Conservation (phyloP, 2,797 vertebrate genomes). For the Morelia viridis region DNA sequence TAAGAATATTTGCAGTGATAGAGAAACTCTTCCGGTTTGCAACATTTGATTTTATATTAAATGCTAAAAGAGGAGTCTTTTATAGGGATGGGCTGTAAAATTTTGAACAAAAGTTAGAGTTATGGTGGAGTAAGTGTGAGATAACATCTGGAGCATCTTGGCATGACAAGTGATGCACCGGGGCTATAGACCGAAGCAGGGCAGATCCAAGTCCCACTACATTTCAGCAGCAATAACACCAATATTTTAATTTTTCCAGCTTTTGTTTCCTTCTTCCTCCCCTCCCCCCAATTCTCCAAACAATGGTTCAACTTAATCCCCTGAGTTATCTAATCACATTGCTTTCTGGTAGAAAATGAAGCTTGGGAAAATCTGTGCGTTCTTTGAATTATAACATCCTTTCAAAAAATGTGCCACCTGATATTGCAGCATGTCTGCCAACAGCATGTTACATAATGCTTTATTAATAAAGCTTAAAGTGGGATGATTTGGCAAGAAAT, state of each 20-base stretch:
- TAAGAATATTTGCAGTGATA: not conserved
- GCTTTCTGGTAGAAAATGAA: not conserved
- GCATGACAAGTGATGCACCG: no score
- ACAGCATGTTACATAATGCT: conserved; percentile 22
- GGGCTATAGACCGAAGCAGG: not conserved
- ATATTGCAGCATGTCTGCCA: conserved; percentile 8
- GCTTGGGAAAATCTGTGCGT: not conserved
- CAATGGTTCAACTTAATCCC: not conserved
- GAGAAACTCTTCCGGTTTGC: not conserved
- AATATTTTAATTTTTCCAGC: not conserved
- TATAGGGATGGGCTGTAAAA: not conserved
- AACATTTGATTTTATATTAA: not conserved
- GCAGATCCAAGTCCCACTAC: not conserved
- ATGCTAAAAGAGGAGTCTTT: not conserved
- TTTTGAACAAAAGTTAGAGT: not conserved
- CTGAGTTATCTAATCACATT: not conserved
- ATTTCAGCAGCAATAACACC: not conserved
- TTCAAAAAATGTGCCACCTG: not conserved
- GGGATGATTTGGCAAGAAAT: conserved; percentile 14
- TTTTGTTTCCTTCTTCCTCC: not conserved
- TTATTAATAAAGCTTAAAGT: conserved; percentile 30
- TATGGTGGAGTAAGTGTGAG: not conserved
- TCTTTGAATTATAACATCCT: conserved; percentile 5
- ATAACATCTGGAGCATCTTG: not conserved
- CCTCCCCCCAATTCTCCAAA: not conserved